Conservation (phyloP, 2,113 vertebrate species). For the Caranx ignobilis region DNA sequence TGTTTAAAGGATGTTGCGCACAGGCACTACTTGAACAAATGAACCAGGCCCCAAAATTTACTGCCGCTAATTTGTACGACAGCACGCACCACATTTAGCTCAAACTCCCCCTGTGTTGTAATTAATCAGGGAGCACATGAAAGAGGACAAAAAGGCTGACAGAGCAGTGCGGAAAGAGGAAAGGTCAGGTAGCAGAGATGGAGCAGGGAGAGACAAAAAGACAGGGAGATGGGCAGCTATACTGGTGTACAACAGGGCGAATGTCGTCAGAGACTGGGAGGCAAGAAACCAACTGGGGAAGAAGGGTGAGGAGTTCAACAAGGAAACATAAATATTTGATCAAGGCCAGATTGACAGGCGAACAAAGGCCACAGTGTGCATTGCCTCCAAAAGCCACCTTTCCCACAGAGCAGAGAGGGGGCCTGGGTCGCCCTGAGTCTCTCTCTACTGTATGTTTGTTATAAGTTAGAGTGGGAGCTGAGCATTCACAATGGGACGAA, state of each 20-base stretch:
- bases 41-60: conserved; percentile 23
- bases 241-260: conserved; percentile 20
- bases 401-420: conserved; percentile 59
- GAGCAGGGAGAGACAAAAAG: conserved; percentile 35
- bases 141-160: conserved; percentile 61
- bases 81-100: conserved; percentile 53
- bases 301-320: conserved; percentile 79
- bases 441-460: neutral
- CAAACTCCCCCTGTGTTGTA: conserved; percentile 5
- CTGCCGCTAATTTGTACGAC: conserved; percentile 37
- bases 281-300: conserved; percentile 63
- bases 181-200: conserved; percentile 46
- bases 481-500: neutral
- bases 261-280: conserved; percentile 74
- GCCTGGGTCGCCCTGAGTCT: conserved; percentile 1
- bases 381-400: conserved; percentile 49
- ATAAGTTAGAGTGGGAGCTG: neutral
- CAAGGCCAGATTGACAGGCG: conserved; percentile 80
- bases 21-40: conserved; percentile 32
- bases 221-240: conserved; percentile 6
- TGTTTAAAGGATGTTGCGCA: neutral
- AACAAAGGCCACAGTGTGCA: conserved; percentile 77
- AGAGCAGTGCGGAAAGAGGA: conserved; percentile 66
- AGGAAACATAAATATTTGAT: conserved; percentile 85
- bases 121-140: conserved; percentile 77